Base-by-base conservation (phyloP, 1,140 invertebrate genomes). In the Araneus ventricosus region DNA sequence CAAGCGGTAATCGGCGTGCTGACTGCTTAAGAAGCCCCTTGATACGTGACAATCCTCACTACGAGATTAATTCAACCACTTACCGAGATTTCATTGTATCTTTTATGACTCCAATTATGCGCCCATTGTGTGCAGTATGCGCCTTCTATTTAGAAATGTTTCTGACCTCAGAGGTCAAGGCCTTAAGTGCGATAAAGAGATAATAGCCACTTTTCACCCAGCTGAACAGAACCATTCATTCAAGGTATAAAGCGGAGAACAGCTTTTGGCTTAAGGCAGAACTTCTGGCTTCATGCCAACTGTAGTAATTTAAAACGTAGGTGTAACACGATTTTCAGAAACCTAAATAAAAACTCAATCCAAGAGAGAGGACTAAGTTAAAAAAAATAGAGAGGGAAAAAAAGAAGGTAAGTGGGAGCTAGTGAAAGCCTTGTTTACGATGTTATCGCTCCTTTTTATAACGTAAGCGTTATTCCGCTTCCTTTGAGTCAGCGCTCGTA, bases 301-400 rank as follows among this genome's bases (percentile, higher is more conserved):
- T 30, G 90, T 70, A 92, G 90, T 86, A 63, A 92, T 63, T 92
- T 92, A 57, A 92, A 92, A 92, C 90, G 80, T 92, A 86, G 90
- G 90, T 92, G 90, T 92, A 92, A 90, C 88, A 80, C n/a, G 34
- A 63, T 75, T 52, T 57, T 34, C 41, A 63, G 84, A 92, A 85
- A 84, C 52, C 39, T 27, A 75, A 85, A 92, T n/a, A 86, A 92
- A 92, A 82, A 86, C 41, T n/a, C 14, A 75, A 17, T 75, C 34
- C 34, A 75, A 30, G 34, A 75, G 70, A 52, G 45, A 52, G 45
- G 45, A 75, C 70, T 37, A 37, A 30, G 70, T 37, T 34, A 75
- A 30, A 75, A 75, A 67, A 70, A 82, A 86, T 41, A 63, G 39
- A 34, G 24, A 52, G 57, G 10, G 37, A 70, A 57, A 61, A 52